Base-by-base conservation (phyloP, 2,797 vertebrate genomes). In the Agapornis canus region DNA sequence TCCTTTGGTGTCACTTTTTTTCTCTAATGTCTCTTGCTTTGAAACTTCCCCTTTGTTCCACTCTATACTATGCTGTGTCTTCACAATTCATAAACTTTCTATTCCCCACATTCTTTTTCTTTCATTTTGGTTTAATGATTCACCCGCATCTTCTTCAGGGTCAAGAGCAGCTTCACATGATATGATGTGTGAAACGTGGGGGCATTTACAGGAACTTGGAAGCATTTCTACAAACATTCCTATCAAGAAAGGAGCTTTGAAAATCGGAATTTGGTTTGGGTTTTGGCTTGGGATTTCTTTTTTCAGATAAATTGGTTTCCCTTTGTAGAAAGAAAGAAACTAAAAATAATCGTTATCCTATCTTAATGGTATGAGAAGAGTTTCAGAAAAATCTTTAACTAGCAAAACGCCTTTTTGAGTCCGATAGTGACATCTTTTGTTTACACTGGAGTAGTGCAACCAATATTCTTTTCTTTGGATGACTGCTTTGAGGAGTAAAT, bases 151-250 rank as follows among this genome's bases (percentile, higher is more conserved):
- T 92, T 66, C 73, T 93, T 59, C 21, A 80, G 77, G 72, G 90
- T 97, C 95, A 95, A 97, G 96, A 95, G 91, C 86, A 96, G 86
- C 97, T 97, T 96, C 93, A 85, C 91, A 27, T 91, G 90, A 86
- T 68, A 47, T 4, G 13, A 69, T 39, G 47, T 86, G 64, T 85
- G 86, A 92, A 88, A 96, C 0, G 0, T 81, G 92, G 96, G 96
- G 97, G 96, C 95, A 97, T 97, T 98, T 98, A 98, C 98, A 98
- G 95, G 97, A 98, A 97, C 43, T 43, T 80, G 69, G 85, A 92
- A 92, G 76, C 68, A 47, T 87, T 95, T 92, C 89, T 79, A 31
- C 59, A 78, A 90, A 27, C 39, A 82, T 94, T 76, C 45, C 93
- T 90, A 85, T 86, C 45, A 83, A 91, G 79, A 76, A 64, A 83